Evolutionary conservation across 2,797 vertebrate species (phyloP).

Genomic region (Lithobates sylvaticus): DNA sequence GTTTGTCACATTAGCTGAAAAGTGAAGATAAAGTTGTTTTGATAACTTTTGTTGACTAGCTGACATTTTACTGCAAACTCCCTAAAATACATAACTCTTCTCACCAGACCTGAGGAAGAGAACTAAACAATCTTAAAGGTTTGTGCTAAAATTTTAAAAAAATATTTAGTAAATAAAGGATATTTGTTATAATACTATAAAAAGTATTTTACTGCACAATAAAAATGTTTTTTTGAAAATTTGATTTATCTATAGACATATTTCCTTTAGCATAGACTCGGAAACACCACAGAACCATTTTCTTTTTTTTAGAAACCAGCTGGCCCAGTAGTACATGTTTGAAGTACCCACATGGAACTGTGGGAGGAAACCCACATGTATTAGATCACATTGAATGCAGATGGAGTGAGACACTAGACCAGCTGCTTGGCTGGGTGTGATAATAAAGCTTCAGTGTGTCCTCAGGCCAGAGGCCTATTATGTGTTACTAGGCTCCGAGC

Average conservation of each 20-base stretch:
- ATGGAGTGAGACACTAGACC: constrained; percentile 1
- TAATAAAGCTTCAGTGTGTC: not conserved
- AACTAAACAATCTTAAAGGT: too few species aligned
- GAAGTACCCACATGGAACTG: not conserved
- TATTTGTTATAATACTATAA: too few species aligned
- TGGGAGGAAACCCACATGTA: constrained; percentile 7
- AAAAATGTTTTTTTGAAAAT: not conserved
- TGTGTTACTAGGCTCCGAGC: not conserved
- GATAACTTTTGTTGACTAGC: too few species aligned
- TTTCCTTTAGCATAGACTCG: not conserved
- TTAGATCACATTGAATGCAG: constrained; percentile 4
- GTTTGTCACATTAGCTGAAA: too few species aligned
- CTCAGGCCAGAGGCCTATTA: not conserved
- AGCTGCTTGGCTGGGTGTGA: not conserved
- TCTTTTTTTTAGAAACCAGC: not conserved
- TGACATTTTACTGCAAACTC: too few species aligned
- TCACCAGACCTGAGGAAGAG: too few species aligned
- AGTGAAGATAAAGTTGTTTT: too few species aligned
- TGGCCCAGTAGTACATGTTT: not conserved
- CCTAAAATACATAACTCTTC: too few species aligned
- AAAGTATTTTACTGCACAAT: not conserved
- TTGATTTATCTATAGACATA: not conserved
- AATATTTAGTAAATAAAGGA: too few species aligned
- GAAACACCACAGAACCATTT: not conserved
- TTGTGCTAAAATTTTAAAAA: too few species aligned